These are phyloP conservation scores for Scaptomyza hsui DNA, from an alignment of 1,140 invertebrate genomes.

Conservation along the genomic window DNA sequence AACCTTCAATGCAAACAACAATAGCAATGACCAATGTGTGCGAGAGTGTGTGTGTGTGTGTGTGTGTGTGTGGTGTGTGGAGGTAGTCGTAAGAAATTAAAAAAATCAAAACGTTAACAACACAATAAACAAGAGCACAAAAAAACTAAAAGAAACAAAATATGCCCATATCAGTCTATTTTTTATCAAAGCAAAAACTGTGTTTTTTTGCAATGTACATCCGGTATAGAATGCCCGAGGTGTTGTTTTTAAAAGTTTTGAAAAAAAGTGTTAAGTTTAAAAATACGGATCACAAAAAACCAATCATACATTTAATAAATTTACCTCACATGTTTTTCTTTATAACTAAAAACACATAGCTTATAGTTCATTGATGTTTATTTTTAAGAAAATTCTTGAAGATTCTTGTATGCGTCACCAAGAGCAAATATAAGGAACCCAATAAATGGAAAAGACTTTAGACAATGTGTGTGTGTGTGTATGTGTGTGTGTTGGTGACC, in stretches of 20 bases:
- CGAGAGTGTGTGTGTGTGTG: conserved; percentile 6
- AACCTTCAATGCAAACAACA: conserved; percentile 64
- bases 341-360: too few relatives aligned
- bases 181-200: not conserved
- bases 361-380: not conserved
- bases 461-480: not conserved
- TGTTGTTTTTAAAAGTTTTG: too few relatives aligned
- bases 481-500: too few relatives aligned
- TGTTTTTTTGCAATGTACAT: not conserved
- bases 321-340: too few relatives aligned
- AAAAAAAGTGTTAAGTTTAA: too few relatives aligned
- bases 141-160: conserved; percentile 1
- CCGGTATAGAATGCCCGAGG: too few relatives aligned
- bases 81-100: conserved; percentile 6
- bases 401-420: not conserved
- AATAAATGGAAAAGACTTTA: not conserved
- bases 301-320: too few relatives aligned
- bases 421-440: not conserved
- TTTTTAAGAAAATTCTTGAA: not conserved
- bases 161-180: not conserved
- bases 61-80: conserved; percentile 3
- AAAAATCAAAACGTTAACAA: conserved; percentile 61
- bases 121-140: conserved; percentile 42
- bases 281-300: too few relatives aligned
- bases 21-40: conserved; percentile 44